Base-by-base conservation (phyloP, 2,888 invertebrate species). In the Stenolophus ochropezus region DNA sequence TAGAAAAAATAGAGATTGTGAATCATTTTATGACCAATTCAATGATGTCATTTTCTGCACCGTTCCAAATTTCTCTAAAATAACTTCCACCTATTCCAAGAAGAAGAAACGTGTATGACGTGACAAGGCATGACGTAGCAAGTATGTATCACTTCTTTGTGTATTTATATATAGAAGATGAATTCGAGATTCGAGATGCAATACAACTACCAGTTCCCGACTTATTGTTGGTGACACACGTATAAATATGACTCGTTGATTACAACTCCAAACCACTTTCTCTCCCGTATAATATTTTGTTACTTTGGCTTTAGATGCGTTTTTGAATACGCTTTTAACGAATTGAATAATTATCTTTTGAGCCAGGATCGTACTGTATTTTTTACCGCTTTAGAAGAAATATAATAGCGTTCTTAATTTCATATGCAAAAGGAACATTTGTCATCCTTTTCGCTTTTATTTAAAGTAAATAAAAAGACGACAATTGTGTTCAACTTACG, bases 321-420 rank as follows among this genome's bases (percentile, higher is more conserved):
- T 77, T 78, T 65, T 78, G 65, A 78, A 78, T 78, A 23, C 3
- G 65, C 47, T 78, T 65, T 78, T 65, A 78, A 78, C 78, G 65
- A 61, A 65, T 33, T 65, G 65, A 78, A 78, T 61, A 61, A 65
- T 42, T 69, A 27, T 69, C 8, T 27, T 33, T 33, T 2, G 2
- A 33, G 27, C 16, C 65, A 69, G 65, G 18, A 3, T 33, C 65
- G 65, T 69, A 33, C 14, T 25, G 23, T 61, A 25, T 61, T 25
- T 25, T 61, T 61, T 14, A 27, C 3, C 27, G 5, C 6, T 6
- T 42, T 8, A 42, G 11, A 33, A 42, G 33, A 3, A 42, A 11
- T 42, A 8, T 4, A 42, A 4, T 4, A 8, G 8, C n/a, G n/a
- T n/a, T n/a, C n/a, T n/a, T n/a, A n/a, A n/a, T n/a, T n/a, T n/a